Evolutionary conservation across 2,888 invertebrate species (phyloP), one percentile per base, ranked within the genome.

Genomic region (Rhagonycha lutea): DNA sequence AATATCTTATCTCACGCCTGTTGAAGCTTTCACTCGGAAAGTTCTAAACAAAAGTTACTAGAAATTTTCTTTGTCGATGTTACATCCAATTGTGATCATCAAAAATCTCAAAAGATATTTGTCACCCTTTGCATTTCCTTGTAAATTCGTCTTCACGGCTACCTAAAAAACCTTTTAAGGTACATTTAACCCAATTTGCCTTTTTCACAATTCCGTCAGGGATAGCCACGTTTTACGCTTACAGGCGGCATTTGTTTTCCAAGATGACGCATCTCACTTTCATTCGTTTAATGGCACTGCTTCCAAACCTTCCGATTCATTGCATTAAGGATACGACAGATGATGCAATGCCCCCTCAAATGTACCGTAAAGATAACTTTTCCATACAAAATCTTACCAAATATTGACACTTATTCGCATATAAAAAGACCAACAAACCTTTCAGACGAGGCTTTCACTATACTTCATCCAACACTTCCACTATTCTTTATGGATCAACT

Each of bases 121-220:
- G 79, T 76, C 79, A 77, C 74, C 74, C 76, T 74, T 68, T 69
- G 71, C 74, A 68, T 74, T 74, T 77, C 69, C 69, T 70, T 72
- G 72, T 71, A 71, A 74, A 77, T 77, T 79, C 77, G 72, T 74
- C 75, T 79, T 79, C 74, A 70, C 72, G 73, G 76, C 74, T 74
- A 77, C 79, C 79, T 74, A 79, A 79, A 79, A 79, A 79, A 79
- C 76, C 78, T 79, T 77, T 78, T 72, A 79, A 76, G 77, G 80
- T 77, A 74, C 77, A 77, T 79, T 80, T 79, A 78, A 79, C 77
- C 78, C 80, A 80, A 80, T 80, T 80, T 80, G 79, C 78, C 79
- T 80, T 77, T 75, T 77, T 74, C 74, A 76, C 76, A 76, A 76
- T 80, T 79, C 76, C 78, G 75, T 72, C 76, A 72, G 76, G 77